phyloP scores from a whole-genome alignment of 2,888 invertebrate species.

The Himalopsyche japonica region DNA sequence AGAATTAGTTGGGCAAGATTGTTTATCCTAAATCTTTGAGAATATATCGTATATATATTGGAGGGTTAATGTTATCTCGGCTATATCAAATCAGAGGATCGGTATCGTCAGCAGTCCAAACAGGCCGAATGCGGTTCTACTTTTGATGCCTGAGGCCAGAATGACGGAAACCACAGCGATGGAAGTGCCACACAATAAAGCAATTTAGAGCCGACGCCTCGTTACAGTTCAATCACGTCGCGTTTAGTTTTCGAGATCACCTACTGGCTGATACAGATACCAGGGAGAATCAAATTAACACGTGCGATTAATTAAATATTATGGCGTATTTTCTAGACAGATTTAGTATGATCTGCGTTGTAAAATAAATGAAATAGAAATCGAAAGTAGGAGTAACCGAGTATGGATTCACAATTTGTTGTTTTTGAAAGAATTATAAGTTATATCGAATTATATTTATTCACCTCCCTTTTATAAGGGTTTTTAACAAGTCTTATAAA shows the following conservation, averaged over 20 bases:
- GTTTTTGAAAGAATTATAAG: no score
- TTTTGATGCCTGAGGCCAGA: not conserved
- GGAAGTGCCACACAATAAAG: slow-evolving; percentile 15
- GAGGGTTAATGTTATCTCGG: not conserved
- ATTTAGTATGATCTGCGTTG: no score
- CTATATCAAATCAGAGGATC: not conserved
- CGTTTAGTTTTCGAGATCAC: not conserved
- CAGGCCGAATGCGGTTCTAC: not conserved
- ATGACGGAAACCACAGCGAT: not conserved
- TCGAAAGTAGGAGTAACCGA: no score
- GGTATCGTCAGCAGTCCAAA: not conserved
- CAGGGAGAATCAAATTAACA: not conserved
- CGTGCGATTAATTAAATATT: no score
- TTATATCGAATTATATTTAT: no score
- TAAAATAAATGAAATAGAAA: no score
- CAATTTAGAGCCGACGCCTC: slow-evolving; percentile 7
- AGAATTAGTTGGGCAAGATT: no score
- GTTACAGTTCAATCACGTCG: slow-evolving; percentile 5
- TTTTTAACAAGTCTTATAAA: no score
- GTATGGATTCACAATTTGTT: no score
- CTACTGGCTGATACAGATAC: not conserved
- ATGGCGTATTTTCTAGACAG: no score
- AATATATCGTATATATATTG: not conserved
- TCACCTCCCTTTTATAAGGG: no score
- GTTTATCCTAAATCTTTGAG: no score